Base-by-base conservation (phyloP, 2,113 vertebrate species). In the Haemorhous mexicanus region DNA sequence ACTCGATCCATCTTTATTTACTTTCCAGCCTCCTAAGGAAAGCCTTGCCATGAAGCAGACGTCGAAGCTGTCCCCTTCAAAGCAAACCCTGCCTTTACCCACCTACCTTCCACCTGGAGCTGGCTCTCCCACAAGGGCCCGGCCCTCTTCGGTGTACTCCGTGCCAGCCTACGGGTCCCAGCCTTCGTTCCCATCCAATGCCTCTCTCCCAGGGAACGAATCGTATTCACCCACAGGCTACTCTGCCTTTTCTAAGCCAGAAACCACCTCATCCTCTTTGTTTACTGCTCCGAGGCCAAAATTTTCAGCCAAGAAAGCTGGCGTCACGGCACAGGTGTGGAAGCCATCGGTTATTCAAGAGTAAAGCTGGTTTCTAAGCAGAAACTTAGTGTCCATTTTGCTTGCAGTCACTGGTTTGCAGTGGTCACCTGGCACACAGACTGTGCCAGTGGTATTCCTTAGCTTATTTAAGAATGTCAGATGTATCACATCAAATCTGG, bases 301-400 rank as follows among this genome's bases (percentile, higher is more conserved):
- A 94, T 99, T 99, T 97, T 99, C 98, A 49, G 99, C 99, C 92
- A 99, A 99, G 98, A 99, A 99, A 97, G 98, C 98, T 72, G 98
- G 97, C 64, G 98, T 98, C 94, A 97, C 97, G 69, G 98, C 98
- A 89, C 99, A 99, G 98, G 99, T 99, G 97, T 99, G 99, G 99
- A 99, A 99, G 97, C 99, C 99, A 49, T 96, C 98, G 15, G 74
- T 95, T 59, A 98, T 95, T 77, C 98, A 98, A 93, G 98, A 99
- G 98, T 99, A 98, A 97, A 79, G 95, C 84, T 62, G 39, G 72
- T 59, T 61, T 61, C 35, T 61, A 27, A 89, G 97, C 93, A 83
- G 85, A 95, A 97, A 97, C 94, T 78, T 91, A 94, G 96, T 95
- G 96, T 95, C 96, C 97, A 3, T 78, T 91, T 97, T 91, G 97